Evolutionary conservation across 35 echinoderm and acorn worm species (phyloP), one percentile per base, ranked within the genome.

Genomic region (Apostichopus japonicus): DNA sequence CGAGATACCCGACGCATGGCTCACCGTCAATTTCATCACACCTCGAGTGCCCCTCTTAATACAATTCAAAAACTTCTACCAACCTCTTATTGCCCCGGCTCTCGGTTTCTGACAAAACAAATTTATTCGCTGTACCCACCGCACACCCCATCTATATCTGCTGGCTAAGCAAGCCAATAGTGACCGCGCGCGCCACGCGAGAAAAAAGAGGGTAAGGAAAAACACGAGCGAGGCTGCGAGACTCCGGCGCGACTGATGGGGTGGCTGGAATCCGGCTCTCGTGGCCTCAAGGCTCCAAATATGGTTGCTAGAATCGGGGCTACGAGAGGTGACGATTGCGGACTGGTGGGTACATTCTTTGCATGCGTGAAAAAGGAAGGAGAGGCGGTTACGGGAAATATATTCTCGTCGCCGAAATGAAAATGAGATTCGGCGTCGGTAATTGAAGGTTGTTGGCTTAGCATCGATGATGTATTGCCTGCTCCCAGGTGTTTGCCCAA

Each of bases 31-130:
- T 80, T 80, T 53, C 13, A 80, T 80, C 78, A 10, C 78, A 54
- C 53, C 78, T 23, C 24, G 53, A 80, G 78, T 80, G 81, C 81
- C 81, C 81, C 81, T 84, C 81, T 55, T 84, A 57, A 84, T 84
- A 84, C 81, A 84, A 57, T 84, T 84, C 55, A 57, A 84, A 84
- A 84, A 84, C 56, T 84, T 84, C 56, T 5, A 57, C 17, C 81
- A 57, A 84, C 81, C 81, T 84, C 53, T 54, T 17, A 57, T 23
- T 84, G 81, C 81, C 81, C 81, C 81, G 10, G 56, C 56, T 57
- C 81, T 53, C 81, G 10, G 81, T 84, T 84, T 84, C 81, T 57
- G 81, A 84, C 81, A 84, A 84, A 84, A 84, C 81, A 84, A 84
- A 84, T 84, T 84, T 84, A 84, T 84, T 84, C 81, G 27, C 81